Evolutionary conservation across 2,888 invertebrate species (phyloP), one percentile per base, ranked within the genome.

Genomic region (Phengaris alcon): DNA sequence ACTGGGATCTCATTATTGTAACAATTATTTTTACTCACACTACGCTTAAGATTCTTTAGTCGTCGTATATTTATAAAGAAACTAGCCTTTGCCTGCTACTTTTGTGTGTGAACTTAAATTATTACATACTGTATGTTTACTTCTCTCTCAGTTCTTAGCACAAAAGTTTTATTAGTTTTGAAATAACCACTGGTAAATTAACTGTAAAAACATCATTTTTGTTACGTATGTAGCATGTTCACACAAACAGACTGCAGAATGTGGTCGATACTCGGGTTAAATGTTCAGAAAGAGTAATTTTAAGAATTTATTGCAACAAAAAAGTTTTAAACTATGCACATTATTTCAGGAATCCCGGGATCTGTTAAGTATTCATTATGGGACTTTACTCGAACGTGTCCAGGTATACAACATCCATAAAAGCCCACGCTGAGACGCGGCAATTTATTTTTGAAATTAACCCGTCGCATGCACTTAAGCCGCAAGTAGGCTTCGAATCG

Each of bases 401-500:
- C 84, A 82, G 82, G 84, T 86, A 86, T 86, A 85, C 83, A 78
- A 81, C 83, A 83, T 84, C 85, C 86, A 86, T 88, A 88, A 87
- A 87, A 86, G 85, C 79, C 81, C 83, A 80, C 84, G 82, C 84
- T 81, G 83, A 82, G 82, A 84, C 81, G 84, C 86, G 87, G 88
- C 90, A 90, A 91, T 90, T 92, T 91, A 90, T 90, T 90, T 87
- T 88, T 88, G 82, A 86, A 92, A 93, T 91, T 90, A 91, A 91
- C 90, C 89, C 90, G 93, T 92, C 90, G 87, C 85, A 84, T 84
- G 85, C 86, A 88, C 87, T 90, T 89, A 90, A 86, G 82, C 82
- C 84, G 80, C 79, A 80, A 82, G 80, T 84, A 79, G 79, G 79
- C 84, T 83, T 85, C 83, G 84, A 86, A 84, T 83, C 84, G 82